Percentiles rank a stretch among this genome's conserved stretches.
phyloP scores from a whole-genome alignment of 2,888 invertebrate species.

The Epistrophella euchroma region DNA sequence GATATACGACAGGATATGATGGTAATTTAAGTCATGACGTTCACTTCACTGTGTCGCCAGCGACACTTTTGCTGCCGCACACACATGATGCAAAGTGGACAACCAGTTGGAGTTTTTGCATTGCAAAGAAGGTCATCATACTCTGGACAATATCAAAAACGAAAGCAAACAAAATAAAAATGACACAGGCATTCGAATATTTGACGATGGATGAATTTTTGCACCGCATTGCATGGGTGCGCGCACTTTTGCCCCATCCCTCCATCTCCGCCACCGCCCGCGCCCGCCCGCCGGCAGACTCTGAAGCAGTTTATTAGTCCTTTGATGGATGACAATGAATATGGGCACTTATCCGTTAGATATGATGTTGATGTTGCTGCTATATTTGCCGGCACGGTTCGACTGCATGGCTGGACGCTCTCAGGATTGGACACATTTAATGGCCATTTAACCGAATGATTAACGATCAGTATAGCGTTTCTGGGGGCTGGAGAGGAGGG shows the following conservation, averaged over 20 bases:
- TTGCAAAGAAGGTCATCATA: slow-evolving; percentile 66
- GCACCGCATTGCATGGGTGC: slow-evolving; percentile 69
- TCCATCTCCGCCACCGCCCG: background rate
- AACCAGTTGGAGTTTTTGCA: slow-evolving; percentile 41
- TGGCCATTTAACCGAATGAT: slow-evolving; percentile 84
- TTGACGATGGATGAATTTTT: slow-evolving; percentile 74
- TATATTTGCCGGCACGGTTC: slow-evolving; percentile 19
- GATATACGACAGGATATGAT: slow-evolving; percentile 76
- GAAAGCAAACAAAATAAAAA: slow-evolving; percentile 15
- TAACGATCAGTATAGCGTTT: slow-evolving; percentile 79
- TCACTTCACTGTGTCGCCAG: slow-evolving; percentile 69
- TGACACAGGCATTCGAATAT: slow-evolving; percentile 59
- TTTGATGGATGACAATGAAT: slow-evolving; percentile 76
- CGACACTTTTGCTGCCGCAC: slow-evolving; percentile 61
- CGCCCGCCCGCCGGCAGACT: background rate
- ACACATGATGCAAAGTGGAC: slow-evolving; percentile 66
- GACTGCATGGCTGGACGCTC: slow-evolving; percentile 75
- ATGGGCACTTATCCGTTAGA: slow-evolving; percentile 76
- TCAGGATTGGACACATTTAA: slow-evolving; percentile 82
- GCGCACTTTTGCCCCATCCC: slow-evolving; percentile 31
- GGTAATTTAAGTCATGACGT: slow-evolving; percentile 76
- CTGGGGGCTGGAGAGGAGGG: background rate
- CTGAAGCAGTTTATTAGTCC: slow-evolving; percentile 74
- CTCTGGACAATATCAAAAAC: slow-evolving; percentile 4
- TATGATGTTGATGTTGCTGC: slow-evolving; percentile 70